Evolutionary conservation across 2,888 invertebrate genomes (phyloP), one percentile per base, ranked within the genome.

Genomic region (Prosopocoilus inquinatus): DNA sequence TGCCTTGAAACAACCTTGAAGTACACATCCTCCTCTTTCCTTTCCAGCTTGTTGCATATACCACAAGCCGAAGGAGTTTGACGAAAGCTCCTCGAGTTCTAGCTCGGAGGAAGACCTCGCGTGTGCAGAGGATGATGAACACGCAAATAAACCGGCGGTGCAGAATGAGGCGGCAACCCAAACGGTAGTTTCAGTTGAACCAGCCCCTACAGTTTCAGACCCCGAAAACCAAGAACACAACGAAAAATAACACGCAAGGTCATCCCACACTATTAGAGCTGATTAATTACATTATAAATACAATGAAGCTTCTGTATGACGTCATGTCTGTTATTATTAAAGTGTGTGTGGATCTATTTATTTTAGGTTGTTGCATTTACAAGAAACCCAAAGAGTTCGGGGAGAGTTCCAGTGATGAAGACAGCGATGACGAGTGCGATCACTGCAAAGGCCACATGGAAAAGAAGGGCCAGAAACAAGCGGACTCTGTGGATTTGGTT

Each of bases 301-400:
- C 20, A 28, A 39, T 39, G 9, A 39, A 15, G 12, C 8, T 39
- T 36, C 12, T 11, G 36, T 12, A 12, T 36, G 12, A 36, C 12
- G 12, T 36, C 36, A 36, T 36, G 3, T 36, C 12, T 12, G 36
- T 12, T 47, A 28, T 35, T 15, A 36, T 16, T 46, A 32, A 32
- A 33, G 33, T 33, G 9, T 34, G 11, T 20, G 46, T 5, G 5
- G 20, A 4, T 28, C 20, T 47, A 47, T 57, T 41, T 15, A 55
- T 59, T 58, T 57, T 69, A 94, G 94, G 94, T 79, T 96, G 96
- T 74, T 96, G 96, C 76, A 91, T 96, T 70, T 96, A 93, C 76
- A 89, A 89, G 70, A 96, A 96, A 76, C 94, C 92, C n/a, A 83
- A 83, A 64, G 82, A 82, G 38, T 95, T 96, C 79, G 94, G 86